A percentile compares a stretch with the other conserved stretches of the same genome.
phyloP scores from a whole-genome alignment of 1,140 invertebrate genomes.

The Reticulitermes speratus region DNA sequence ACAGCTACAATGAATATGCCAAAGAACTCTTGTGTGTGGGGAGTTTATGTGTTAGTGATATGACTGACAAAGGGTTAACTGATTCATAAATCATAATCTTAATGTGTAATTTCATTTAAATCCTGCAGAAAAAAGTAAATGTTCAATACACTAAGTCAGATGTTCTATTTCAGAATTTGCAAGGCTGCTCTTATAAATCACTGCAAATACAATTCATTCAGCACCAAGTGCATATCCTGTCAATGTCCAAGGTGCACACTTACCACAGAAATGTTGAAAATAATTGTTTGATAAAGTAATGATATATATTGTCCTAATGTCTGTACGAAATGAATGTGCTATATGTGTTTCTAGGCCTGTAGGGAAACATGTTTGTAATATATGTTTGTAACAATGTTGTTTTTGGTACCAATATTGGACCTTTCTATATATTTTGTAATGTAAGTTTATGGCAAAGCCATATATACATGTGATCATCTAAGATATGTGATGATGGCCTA shows the following conservation, averaged over 20 bases:
- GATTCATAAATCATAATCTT: too few relatives aligned
- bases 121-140: too few relatives aligned
- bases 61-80: too few relatives aligned
- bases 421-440: slow-evolving; percentile 29
- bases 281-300: background rate
- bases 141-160: background rate
- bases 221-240: background rate
- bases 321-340: background rate
- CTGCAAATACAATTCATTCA: slow-evolving; percentile 39
- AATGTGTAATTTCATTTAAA: too few relatives aligned
- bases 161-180: slow-evolving; percentile 59
- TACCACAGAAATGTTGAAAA: background rate
- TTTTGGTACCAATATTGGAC: slow-evolving; percentile 31
- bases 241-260: background rate
- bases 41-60: too few relatives aligned
- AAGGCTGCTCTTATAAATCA: slow-evolving; percentile 59
- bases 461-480: slow-evolving; percentile 12
- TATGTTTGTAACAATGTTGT: slow-evolving; percentile 20
- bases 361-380: too few relatives aligned
- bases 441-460: slow-evolving; percentile 25
- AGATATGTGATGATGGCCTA: slow-evolving; percentile 12
- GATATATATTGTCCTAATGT: background rate
- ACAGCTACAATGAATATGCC: too few relatives aligned
- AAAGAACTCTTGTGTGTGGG: too few relatives aligned
- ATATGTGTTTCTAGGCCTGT: background rate